A percentile compares a stretch with the other conserved stretches of the same genome.
Conservation (phyloP, 2,797 vertebrate genomes). For the Oophaga sylvatica region DNA sequence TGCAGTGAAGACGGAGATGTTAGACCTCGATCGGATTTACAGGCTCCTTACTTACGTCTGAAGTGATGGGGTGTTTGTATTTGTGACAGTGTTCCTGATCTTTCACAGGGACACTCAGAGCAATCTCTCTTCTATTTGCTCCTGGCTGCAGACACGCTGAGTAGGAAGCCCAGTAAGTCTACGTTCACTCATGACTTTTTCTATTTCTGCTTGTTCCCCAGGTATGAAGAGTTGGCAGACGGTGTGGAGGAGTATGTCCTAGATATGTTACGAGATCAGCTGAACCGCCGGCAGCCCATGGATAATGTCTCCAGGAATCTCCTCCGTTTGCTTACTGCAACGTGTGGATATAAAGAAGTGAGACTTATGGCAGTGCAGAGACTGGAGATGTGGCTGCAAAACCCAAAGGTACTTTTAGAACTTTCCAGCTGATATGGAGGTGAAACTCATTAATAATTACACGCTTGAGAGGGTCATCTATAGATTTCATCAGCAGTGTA, state of each 20-base stretch:
- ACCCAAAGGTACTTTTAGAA: conserved; percentile 85
- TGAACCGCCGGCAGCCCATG: conserved; percentile 95
- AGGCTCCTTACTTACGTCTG: too few species aligned
- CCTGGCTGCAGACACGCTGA: too few species aligned
- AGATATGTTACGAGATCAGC: conserved; percentile 90
- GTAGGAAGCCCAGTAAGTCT: neutral
- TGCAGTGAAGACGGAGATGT: too few species aligned
- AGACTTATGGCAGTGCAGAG: conserved; percentile 92
- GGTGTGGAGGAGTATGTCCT: conserved; percentile 97
- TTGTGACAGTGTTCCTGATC: too few species aligned
- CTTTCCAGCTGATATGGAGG: neutral
- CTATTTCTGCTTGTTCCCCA: conserved; percentile 62
- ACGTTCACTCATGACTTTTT: neutral
- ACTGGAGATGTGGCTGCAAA: conserved; percentile 99
- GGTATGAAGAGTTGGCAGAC: conserved; percentile 94
- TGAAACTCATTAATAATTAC: too few species aligned
- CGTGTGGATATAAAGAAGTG: conserved; percentile 95
- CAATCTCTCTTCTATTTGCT: too few species aligned
- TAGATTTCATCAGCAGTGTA: too few species aligned
- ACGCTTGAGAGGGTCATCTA: too few species aligned
- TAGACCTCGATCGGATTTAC: too few species aligned
- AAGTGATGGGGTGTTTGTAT: too few species aligned
- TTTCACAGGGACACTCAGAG: too few species aligned
- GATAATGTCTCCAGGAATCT: conserved; percentile 97
- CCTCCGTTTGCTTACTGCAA: conserved; percentile 89